A percentile compares a stretch with the other conserved stretches of the same genome.
Conservation (phyloP, 2,888 invertebrate genomes). For the Limnephilus auricula region DNA sequence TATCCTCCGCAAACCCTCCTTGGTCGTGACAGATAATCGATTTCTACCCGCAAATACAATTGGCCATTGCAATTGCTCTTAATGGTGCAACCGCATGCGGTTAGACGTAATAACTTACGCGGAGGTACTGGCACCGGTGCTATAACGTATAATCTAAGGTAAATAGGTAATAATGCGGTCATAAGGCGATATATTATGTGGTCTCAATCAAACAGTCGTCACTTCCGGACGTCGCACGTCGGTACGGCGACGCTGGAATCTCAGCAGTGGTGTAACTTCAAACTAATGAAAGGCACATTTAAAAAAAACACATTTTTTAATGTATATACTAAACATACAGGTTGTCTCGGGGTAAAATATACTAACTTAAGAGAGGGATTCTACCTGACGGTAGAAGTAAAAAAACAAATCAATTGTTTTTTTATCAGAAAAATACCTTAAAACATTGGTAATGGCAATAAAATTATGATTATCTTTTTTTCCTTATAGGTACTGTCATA, state of each 20-base stretch:
- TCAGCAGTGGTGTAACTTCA: not conserved
- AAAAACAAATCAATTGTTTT: no score
- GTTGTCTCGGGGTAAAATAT: no score
- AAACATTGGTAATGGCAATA: no score
- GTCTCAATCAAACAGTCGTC: constrained; percentile 57
- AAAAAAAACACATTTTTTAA: no score
- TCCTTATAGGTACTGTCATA: no score
- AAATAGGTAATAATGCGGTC: constrained; percentile 9
- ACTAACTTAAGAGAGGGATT: no score
- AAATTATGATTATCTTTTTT: no score
- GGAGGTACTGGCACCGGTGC: not conserved
- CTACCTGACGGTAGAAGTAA: no score
- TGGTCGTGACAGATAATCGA: constrained; percentile 17
- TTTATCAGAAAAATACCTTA: no score
- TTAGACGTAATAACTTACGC: constrained; percentile 4
- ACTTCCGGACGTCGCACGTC: constrained; percentile 22
- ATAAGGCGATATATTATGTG: constrained; percentile 41
- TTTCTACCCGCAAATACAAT: constrained; percentile 12
- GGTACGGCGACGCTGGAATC: not conserved
- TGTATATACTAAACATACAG: no score
- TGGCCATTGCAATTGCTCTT: constrained; percentile 10
- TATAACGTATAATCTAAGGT: not conserved
- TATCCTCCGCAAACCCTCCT: not conserved
- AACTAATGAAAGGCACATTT: not conserved
- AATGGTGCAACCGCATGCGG: constrained; percentile 37